These are phyloP conservation scores for Trichogramma dendrolimi DNA, from an alignment of 2,888 invertebrate species.

Conservation along the genomic window DNA sequence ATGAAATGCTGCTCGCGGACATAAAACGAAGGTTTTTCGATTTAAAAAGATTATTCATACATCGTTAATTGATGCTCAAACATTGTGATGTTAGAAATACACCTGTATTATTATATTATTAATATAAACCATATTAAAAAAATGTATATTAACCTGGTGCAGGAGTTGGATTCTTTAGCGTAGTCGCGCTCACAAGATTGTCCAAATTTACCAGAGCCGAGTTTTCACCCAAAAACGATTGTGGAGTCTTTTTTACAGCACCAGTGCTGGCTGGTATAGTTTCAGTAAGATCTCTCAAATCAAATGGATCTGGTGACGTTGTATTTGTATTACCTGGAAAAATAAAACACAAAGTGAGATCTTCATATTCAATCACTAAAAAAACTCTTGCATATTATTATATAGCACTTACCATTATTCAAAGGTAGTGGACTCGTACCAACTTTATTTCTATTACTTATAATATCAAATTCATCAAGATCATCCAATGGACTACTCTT, in stretches of 20 bases:
- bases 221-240: conserved; percentile 95
- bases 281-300: conserved; percentile 62
- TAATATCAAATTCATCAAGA: conserved; percentile 82
- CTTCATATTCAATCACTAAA: conserved; percentile 6
- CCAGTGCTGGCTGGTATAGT: conserved; percentile 56
- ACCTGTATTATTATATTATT: not conserved
- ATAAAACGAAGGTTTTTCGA: conserved; percentile 31
- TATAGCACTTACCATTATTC: conserved; percentile 43
- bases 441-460: conserved; percentile 69
- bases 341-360: conserved; percentile 15
- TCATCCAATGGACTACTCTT: conserved; percentile 60
- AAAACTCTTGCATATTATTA: not conserved
- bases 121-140: conserved; percentile 5
- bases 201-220: conserved; percentile 95
- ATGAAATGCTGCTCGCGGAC: conserved; percentile 50
- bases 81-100: not conserved
- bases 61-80: conserved; percentile 4
- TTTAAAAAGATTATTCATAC: conserved; percentile 10
- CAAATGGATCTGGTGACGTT: conserved; percentile 65
- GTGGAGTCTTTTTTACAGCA: conserved; percentile 82
- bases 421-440: conserved; percentile 45
- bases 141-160: conserved; percentile 49
- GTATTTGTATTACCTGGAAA: conserved; percentile 37
- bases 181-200: conserved; percentile 73
- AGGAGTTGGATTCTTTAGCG: conserved; percentile 49